These are phyloP conservation scores for Shargacucullia verbasci DNA, from an alignment of 2,888 invertebrate species.

Conservation along the genomic window DNA sequence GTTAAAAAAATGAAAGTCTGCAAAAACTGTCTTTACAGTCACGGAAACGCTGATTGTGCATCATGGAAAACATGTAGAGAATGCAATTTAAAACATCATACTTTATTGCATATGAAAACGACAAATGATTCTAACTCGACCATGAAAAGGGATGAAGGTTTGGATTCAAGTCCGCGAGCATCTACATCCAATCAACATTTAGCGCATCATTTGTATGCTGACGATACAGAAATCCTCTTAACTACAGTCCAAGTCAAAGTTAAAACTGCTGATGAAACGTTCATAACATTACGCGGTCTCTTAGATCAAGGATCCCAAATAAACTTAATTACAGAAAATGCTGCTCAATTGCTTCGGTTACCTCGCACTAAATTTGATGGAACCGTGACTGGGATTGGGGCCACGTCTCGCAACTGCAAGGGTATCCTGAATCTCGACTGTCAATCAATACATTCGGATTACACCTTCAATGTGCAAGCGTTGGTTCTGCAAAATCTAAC, in stretches of 20 bases:
- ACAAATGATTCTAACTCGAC: neutral
- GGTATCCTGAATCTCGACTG: slow-evolving; percentile 2
- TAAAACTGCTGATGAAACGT: slow-evolving; percentile 2
- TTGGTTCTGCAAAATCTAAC: slow-evolving; percentile 7
- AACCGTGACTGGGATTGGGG: slow-evolving; percentile 6
- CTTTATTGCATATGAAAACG: slow-evolving; percentile 10
- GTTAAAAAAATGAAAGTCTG: slow-evolving; percentile 12
- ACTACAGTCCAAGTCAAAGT: slow-evolving; percentile 11
- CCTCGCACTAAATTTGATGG: slow-evolving; percentile 6
- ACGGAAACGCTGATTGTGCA: slow-evolving; percentile 7
- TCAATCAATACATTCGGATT: slow-evolving; percentile 7
- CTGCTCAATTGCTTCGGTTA: slow-evolving; percentile 11
- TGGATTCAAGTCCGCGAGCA: neutral
- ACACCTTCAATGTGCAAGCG: slow-evolving; percentile 4
- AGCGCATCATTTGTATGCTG: slow-evolving; percentile 1
- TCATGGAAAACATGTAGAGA: slow-evolving; percentile 10
- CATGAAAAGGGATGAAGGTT: neutral
- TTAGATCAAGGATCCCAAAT: slow-evolving; percentile 19
- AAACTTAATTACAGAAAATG: slow-evolving; percentile 18
- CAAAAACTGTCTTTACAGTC: slow-evolving; percentile 20
- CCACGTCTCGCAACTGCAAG: slow-evolving; percentile 12
- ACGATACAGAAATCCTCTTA: slow-evolving; percentile 13
- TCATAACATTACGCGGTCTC: slow-evolving; percentile 9
- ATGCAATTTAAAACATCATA: slow-evolving; percentile 16
- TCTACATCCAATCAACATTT: slow-evolving; percentile 6